phyloP scores from a whole-genome alignment of 2,888 invertebrate genomes.

The Orgyia antiqua region DNA sequence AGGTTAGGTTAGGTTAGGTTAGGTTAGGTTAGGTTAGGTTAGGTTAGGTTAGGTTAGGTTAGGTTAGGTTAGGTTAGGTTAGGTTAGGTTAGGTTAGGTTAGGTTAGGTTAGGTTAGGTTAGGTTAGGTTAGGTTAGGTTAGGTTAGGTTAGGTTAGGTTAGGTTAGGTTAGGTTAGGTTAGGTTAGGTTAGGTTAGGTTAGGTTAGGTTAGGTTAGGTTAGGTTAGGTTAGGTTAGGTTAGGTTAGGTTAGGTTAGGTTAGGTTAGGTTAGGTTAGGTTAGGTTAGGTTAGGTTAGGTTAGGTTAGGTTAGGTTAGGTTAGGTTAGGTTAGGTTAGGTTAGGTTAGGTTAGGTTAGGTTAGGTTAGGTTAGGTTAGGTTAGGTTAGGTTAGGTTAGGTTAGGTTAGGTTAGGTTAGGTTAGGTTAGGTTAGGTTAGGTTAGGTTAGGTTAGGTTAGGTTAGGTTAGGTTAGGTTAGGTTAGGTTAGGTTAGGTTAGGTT shows the following conservation, averaged over 20 bases:
- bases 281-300: constrained; percentile 19
- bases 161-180: constrained; percentile 10
- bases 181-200: constrained; percentile 10
- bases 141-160: constrained; percentile 9
- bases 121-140: constrained; percentile 12
- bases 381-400: constrained; percentile 5
- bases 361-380: constrained; percentile 14
- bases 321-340: constrained; percentile 12
- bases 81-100: constrained; percentile 14
- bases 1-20: constrained; percentile 14
- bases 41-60: constrained; percentile 13
- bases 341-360: constrained; percentile 14
- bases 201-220: constrained; percentile 10
- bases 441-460: constrained; percentile 17
- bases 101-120: constrained; percentile 14
- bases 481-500: constrained; percentile 21
- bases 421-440: constrained; percentile 12
- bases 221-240: constrained; percentile 9
- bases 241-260: constrained; percentile 9
- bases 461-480: constrained; percentile 21
- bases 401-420: constrained; percentile 11
- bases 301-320: constrained; percentile 9
- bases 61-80: constrained; percentile 13
- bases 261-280: constrained; percentile 15
- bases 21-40: constrained; percentile 14